Percentiles rank a stretch among this genome's conserved stretches.
Evolutionary conservation across 2,888 invertebrate genomes (phyloP).

Genomic region (Campaea margaritaria): DNA sequence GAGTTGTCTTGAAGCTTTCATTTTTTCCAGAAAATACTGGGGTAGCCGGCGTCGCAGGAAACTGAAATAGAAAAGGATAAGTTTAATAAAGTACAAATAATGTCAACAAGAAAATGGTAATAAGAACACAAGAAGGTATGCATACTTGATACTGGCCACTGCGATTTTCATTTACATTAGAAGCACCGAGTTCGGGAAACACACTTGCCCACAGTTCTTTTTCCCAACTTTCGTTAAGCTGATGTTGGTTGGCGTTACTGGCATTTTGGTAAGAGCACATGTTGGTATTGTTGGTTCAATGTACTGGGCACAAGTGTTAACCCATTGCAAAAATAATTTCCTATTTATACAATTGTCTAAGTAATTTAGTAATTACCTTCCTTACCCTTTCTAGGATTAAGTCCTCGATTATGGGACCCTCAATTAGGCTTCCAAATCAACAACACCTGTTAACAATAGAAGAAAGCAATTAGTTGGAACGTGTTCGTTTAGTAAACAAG

Average conservation of each 20-base stretch:
- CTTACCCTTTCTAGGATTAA: conserved; percentile 44
- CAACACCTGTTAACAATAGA: conserved; percentile 37
- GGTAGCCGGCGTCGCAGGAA: neutral
- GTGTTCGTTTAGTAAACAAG: conserved; percentile 13
- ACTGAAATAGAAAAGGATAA: conserved; percentile 15
- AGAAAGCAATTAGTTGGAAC: conserved; percentile 8
- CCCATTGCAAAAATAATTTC: conserved; percentile 28
- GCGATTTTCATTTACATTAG: neutral
- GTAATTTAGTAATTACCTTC: conserved; percentile 45
- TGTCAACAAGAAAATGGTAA: neutral
- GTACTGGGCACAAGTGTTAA: conserved; percentile 53
- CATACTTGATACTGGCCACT: conserved; percentile 15
- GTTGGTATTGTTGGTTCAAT: conserved; percentile 39
- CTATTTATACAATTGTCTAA: conserved; percentile 42
- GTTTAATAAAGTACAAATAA: neutral
- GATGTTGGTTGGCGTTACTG: conserved; percentile 31
- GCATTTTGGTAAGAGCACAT: conserved; percentile 47
- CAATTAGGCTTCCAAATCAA: conserved; percentile 33
- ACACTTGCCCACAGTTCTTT: conserved; percentile 28
- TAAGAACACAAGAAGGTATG: neutral
- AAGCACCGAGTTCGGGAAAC: conserved; percentile 21
- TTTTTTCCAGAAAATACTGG: neutral
- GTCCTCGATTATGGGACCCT: conserved; percentile 32
- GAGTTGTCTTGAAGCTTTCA: neutral
- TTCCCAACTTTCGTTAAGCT: conserved; percentile 23